Base-by-base conservation (phyloP, 1,140 invertebrate species). In the Drosophila jambulina region DNA sequence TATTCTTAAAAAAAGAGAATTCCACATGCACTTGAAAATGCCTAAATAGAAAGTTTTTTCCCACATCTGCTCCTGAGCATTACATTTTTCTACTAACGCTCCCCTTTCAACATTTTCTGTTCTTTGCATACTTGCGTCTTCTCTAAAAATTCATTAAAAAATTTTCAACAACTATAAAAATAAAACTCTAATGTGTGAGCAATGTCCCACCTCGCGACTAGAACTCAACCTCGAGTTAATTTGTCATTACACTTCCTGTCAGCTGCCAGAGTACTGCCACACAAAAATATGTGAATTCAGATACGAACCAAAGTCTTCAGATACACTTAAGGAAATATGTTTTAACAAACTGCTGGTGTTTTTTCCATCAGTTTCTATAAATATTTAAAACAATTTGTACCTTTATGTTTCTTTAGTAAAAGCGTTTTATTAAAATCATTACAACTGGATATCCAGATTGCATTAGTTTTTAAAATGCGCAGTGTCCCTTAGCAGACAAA, bases 241-340 rank as follows among this genome's bases (percentile, higher is more conserved):
- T 91, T 90, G 80, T 91, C 90, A 78, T 81, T 85, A 79, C 43
- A 91, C 85, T 86, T 91, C 90, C 88, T 91, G 87, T 80, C 88
- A 91, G 88, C 88, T 91, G 88, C 17, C 54, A 49, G 63, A 43
- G 45, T 21, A 38, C 29, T 5, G 43, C 57, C 49, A 12, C 19
- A 60, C 12, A 68, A 57, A 53, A 17, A 19, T 27, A 21, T 23
- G 12, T 53, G 29, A 32, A 17, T 19, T 36, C 12, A 13, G 12
- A n/a, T 10, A 32, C 4, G 6, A n/a, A 21, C 23, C 17, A 10
- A 21, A 45, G 15, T 3, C 3, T 32, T 21, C 12, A n/a, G 9
- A 4, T 21, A n/a, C 21, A 27, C 25, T 12, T 23, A 36, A 10
- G 32, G 23, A 21, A 53, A 13, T 21, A 17, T 53, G 36, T 53